Conservation (phyloP, 2,113 vertebrate genomes). For the Pseudonaja textilis region DNA sequence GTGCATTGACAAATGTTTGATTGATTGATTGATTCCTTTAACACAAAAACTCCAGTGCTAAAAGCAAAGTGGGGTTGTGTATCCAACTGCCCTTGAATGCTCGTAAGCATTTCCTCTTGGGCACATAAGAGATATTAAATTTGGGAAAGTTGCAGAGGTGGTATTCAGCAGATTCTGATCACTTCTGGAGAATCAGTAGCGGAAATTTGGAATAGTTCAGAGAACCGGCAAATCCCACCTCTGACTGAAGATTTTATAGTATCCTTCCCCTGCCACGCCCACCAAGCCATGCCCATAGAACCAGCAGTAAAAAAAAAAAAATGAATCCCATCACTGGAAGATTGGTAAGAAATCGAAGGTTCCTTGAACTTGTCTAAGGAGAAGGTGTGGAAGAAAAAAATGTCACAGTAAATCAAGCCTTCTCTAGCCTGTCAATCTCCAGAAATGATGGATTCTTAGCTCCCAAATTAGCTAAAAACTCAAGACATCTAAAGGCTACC, state of each 20-base stretch:
- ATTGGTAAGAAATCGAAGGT: background rate
- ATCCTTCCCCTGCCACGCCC: no score
- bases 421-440: background rate
- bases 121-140: background rate
- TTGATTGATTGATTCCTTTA: background rate
- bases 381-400: background rate
- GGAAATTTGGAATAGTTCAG: no score
- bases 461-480: background rate
- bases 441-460: background rate
- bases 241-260: no score
- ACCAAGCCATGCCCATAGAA: no score
- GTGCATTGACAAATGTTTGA: no score
- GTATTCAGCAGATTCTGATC: no score
- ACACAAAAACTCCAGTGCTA: background rate
- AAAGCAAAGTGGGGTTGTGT: background rate
- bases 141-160: background rate
- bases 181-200: no score
- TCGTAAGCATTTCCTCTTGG: background rate
- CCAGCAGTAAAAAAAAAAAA: no score
- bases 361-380: background rate
- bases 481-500: background rate
- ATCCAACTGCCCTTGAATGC: background rate
- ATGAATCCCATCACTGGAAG: background rate
- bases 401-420: background rate
- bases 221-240: no score